These are phyloP conservation scores for Stictocephala bisonia DNA, from an alignment of 2,888 invertebrate species.

Conservation along the genomic window DNA sequence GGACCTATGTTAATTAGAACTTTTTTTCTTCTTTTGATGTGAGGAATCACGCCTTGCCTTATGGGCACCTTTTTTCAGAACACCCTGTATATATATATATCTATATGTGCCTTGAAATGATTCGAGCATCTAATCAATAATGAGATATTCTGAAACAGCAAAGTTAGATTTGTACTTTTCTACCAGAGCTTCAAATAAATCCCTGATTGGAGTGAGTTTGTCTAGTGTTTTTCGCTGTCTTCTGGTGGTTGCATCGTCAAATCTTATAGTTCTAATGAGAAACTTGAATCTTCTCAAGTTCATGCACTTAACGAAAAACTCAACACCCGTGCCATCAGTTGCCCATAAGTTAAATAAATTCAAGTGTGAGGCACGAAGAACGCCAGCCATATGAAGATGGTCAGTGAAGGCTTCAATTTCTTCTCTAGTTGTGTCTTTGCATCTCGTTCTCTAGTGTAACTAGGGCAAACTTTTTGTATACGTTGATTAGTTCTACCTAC, in stretches of 20 bases:
- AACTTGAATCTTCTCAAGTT: no score
- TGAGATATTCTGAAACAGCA: conserved; percentile 53
- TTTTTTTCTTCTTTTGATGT: no score
- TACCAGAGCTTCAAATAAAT: conserved; percentile 60
- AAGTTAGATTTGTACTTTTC: conserved; percentile 58
- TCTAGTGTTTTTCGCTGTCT: conserved; percentile 56
- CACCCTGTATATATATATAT: no score
- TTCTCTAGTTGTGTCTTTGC: conserved; percentile 9
- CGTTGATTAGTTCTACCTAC: conserved; percentile 51
- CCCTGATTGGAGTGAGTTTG: conserved; percentile 57
- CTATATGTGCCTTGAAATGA: conserved; percentile 58
- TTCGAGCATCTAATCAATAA: conserved; percentile 58
- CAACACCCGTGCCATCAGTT: conserved; percentile 42
- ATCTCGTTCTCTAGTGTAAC: conserved; percentile 15
- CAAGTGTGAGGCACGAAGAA: conserved; percentile 41
- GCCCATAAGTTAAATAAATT: conserved; percentile 50
- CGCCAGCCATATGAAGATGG: conserved; percentile 49
- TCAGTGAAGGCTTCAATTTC: conserved; percentile 56
- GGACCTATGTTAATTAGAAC: no score
- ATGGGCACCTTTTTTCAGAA: no score
- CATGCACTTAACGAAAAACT: conserved; percentile 43
- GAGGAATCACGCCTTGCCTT: no score
- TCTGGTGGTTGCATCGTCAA: no score
- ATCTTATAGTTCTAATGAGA: conserved; percentile 35
- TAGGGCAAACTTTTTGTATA: conserved; percentile 22